These are phyloP conservation scores for Dinomys branickii DNA, from an alignment of 2,113 vertebrate genomes.

Conservation along the genomic window DNA sequence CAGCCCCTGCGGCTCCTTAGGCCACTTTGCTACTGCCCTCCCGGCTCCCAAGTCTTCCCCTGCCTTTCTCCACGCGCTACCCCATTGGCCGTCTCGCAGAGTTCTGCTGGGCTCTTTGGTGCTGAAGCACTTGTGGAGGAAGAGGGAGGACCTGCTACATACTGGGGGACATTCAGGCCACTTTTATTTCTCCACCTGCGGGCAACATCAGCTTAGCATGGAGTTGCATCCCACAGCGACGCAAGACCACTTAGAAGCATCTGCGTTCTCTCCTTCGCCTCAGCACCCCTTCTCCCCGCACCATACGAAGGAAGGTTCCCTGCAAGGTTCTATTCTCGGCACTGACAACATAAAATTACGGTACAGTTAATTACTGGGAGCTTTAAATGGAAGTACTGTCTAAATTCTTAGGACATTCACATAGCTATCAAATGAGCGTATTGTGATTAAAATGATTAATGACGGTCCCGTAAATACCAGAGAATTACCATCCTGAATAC, in stretches of 20 bases:
- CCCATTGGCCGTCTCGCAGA: not conserved
- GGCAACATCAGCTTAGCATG: not conserved
- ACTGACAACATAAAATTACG: conserved; percentile 72
- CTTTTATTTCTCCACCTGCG: conserved; percentile 13
- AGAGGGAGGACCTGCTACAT: not conserved
- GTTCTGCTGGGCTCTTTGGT: not conserved
- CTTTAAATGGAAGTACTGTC: conserved; percentile 73
- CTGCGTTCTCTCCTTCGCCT: not conserved
- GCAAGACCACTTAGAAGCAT: not conserved
- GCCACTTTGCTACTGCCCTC: not conserved
- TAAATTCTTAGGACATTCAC: conserved; percentile 70
- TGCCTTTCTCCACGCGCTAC: not conserved
- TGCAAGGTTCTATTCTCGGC: conserved; percentile 50
- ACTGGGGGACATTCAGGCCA: not conserved
- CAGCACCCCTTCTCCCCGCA: too few species aligned
- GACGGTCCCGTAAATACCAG: conserved; percentile 67
- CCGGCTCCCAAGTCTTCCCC: not conserved
- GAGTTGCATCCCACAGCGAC: not conserved
- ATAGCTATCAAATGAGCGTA: conserved; percentile 70
- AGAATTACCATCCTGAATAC: conserved; percentile 71
- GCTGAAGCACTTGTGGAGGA: not conserved
- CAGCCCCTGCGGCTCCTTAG: not conserved
- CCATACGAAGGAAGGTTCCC: conserved; percentile 30
- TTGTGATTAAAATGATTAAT: conserved; percentile 78
- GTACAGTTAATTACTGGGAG: conserved; percentile 78